Evolutionary conservation across 2,797 vertebrate genomes (phyloP).

Genomic region (Lates japonicus): DNA sequence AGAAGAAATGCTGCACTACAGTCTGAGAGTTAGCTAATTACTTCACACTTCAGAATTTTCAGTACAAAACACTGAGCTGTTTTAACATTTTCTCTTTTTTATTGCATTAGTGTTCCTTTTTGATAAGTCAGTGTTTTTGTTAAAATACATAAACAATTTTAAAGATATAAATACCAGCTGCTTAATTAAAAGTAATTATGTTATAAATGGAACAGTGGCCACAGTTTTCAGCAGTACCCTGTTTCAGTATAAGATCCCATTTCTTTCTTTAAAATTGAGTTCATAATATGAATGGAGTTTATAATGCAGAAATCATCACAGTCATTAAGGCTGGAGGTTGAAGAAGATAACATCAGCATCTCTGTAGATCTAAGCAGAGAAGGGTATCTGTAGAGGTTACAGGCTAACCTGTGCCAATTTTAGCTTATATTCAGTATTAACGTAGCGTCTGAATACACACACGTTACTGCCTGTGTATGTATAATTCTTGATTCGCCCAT

Average conservation of each 20-base stretch:
- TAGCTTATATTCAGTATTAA: background rate
- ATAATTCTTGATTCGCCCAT: constrained; percentile 1
- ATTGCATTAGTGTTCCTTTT: background rate
- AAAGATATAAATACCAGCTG: background rate
- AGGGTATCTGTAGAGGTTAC: background rate
- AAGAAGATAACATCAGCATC: background rate
- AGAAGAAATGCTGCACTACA: background rate
- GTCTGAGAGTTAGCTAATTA: constrained; percentile 3
- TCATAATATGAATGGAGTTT: background rate
- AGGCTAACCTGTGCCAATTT: background rate
- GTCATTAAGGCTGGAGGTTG: background rate
- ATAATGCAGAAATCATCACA: background rate
- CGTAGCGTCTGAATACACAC: background rate
- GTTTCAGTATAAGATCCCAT: background rate
- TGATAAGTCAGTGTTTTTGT: background rate
- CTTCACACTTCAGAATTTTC: background rate
- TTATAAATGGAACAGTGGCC: background rate
- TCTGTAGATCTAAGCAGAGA: background rate
- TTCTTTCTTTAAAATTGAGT: background rate
- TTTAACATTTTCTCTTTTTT: constrained; percentile 7
- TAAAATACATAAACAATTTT: background rate
- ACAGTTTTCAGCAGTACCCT: background rate
- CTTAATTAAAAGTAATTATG: constrained; percentile 1
- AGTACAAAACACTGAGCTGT: background rate
- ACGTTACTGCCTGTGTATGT: background rate